phyloP scores from a whole-genome alignment of 2,113 vertebrate genomes.

The Cynopterus brachyotis region DNA sequence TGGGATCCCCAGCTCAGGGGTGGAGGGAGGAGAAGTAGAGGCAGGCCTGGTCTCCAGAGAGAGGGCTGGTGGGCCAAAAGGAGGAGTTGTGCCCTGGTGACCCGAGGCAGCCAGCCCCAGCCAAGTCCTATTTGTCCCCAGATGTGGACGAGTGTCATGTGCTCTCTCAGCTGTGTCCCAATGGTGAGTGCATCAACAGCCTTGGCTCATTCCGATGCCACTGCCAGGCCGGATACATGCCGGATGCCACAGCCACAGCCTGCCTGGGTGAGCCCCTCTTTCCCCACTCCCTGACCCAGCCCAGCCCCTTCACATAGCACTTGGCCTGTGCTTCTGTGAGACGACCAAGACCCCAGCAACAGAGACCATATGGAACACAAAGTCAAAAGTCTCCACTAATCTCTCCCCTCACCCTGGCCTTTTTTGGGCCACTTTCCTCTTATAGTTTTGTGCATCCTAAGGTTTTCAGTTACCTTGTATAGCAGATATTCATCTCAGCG shows the following conservation, averaged over 20 bases:
- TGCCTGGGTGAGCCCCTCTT: constrained; percentile 87
- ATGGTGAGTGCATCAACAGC: constrained; percentile 95
- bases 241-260: constrained; percentile 87
- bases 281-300: rapidly evolving
- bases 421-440: background rate
- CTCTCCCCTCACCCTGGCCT: too few species aligned
- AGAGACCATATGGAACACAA: background rate
- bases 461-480: background rate
- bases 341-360: background rate
- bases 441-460: background rate
- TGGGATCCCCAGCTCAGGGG: background rate
- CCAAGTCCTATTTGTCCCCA: constrained; percentile 54
- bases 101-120: background rate
- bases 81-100: background rate
- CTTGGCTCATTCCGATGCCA: constrained; percentile 96
- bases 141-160: constrained; percentile 96
- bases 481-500: background rate
- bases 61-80: background rate
- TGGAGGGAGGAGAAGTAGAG: too few species aligned
- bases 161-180: constrained; percentile 90
- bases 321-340: background rate
- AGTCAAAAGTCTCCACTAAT: background rate
- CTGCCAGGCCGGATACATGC: constrained; percentile 90
- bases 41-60: background rate
- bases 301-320: rapidly evolving